phyloP scores from a whole-genome alignment of 2,888 invertebrate genomes.

The Penaeus monodon region DNA sequence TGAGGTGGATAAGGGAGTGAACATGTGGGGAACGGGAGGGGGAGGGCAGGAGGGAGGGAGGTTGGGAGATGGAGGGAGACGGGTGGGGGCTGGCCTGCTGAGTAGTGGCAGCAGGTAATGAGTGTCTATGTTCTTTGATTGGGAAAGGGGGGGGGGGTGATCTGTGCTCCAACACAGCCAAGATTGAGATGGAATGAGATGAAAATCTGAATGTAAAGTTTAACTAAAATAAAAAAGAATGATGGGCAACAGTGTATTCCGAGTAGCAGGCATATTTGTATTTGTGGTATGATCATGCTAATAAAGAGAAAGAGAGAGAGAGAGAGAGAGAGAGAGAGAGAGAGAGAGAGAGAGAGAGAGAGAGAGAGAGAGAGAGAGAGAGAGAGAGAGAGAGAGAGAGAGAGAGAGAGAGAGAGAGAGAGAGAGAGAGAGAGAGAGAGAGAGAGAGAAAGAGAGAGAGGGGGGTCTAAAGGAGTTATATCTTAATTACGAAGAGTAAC shows the following conservation, averaged over 20 bases:
- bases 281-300: no score
- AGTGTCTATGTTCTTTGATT: neutral
- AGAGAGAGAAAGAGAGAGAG: neutral
- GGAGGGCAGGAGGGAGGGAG: neutral
- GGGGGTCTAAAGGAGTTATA: neutral
- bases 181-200: no score
- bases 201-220: no score
- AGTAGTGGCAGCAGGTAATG: neutral
- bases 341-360: neutral
- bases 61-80: neutral
- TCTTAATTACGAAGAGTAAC: neutral
- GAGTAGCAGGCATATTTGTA: no score
- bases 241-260: no score
- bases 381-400: constrained; percentile 13
- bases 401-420: constrained; percentile 1
- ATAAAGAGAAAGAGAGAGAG: no score
- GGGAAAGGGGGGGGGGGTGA: neutral
- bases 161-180: no score
- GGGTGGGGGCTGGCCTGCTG: neutral
- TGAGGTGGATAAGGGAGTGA: neutral
- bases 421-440: constrained; percentile 11
- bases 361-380: constrained; percentile 14
- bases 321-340: no score
- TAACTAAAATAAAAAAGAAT: no score
- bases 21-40: neutral